Evolutionary conservation across 1,140 invertebrate genomes (phyloP).

Genomic region (Dendrolimus punctatus): DNA sequence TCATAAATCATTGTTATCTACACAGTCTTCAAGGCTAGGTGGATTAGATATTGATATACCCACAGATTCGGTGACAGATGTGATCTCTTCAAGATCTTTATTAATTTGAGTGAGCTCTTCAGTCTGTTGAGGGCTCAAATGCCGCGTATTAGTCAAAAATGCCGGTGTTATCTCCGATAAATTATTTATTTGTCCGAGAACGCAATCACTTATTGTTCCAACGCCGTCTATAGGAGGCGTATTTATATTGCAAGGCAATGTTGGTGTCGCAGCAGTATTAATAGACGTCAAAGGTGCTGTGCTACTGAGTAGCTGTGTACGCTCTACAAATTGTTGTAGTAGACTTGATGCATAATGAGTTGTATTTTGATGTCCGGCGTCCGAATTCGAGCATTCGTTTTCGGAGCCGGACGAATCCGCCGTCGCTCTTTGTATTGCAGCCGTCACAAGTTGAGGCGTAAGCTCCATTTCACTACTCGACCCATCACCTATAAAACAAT

Average conservation of each 20-base stretch:
- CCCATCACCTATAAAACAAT: slow-evolving; percentile 65
- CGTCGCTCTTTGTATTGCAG: slow-evolving; percentile 78
- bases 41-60: slow-evolving; percentile 58
- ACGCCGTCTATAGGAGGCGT: slow-evolving; percentile 43
- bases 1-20: slow-evolving; percentile 66
- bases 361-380: slow-evolving; percentile 55
- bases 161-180: slow-evolving; percentile 55
- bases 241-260: slow-evolving; percentile 38
- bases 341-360: slow-evolving; percentile 74
- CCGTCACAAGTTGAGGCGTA: slow-evolving; percentile 78
- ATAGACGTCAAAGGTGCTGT: slow-evolving; percentile 45
- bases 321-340: slow-evolving; percentile 76
- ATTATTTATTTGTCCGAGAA: slow-evolving; percentile 59
- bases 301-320: slow-evolving; percentile 75
- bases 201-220: slow-evolving; percentile 52
- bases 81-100: slow-evolving; percentile 66
- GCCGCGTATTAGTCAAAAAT: slow-evolving; percentile 50
- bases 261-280: slow-evolving; percentile 23
- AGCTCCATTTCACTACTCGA: slow-evolving; percentile 81
- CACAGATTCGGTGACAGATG: slow-evolving; percentile 53
- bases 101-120: slow-evolving; percentile 67
- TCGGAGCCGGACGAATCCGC: slow-evolving; percentile 76
- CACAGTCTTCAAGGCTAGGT: slow-evolving; percentile 62
- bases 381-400: slow-evolving; percentile 70
- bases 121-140: slow-evolving; percentile 63